Base-by-base conservation (phyloP, 2,113 vertebrate species). In the Burhinus bistriatus region DNA sequence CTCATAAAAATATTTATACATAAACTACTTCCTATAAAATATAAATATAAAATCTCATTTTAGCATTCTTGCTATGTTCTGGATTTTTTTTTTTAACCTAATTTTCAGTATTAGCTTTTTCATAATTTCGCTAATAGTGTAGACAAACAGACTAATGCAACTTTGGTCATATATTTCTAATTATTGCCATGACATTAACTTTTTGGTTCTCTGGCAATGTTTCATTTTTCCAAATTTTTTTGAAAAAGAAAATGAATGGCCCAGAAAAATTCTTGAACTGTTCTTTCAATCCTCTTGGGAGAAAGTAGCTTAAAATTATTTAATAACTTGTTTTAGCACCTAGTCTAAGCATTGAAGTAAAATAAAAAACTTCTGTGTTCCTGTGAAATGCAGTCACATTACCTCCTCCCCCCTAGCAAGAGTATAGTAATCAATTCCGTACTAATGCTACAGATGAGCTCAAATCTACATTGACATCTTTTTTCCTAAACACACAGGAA, bases 381-480 rank as follows among this genome's bases (percentile, higher is more conserved):
- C 49, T 44, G 32, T 64, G 32, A 22, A 82, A 38, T 57, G 12
- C 27, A 73, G 44, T 68, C 34, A 45, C 19, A 36, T 54, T 34
- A 34, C 25, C 12, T 57, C 13, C 15, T 26, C 5, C 3, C 1
- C 13, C 9, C 5, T 12, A 15, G 6, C 21, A 17, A 11, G 13
- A 62, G 21, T 22, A 22, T 12, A 78, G 42, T 25, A 52, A 58
- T 38, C 11, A 65, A 72, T 51, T 42, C 30, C 19, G 18, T 62
- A 26, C 6, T 70, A 32, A 55, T n/a, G 7, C 14, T 70, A 32
- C 32, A 64, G 44, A 58, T 51, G 30, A 79, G 18, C 14, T 65
- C 49, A 54, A 61, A 40, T 38, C 38, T 29, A 52, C 9, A 34
- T 13, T 22, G 40, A 18, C 16, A 62, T 42, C 13, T 55, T 84